These are phyloP conservation scores for Ophonus ardosiacus DNA, from an alignment of 2,888 invertebrate genomes.

Conservation along the genomic window DNA sequence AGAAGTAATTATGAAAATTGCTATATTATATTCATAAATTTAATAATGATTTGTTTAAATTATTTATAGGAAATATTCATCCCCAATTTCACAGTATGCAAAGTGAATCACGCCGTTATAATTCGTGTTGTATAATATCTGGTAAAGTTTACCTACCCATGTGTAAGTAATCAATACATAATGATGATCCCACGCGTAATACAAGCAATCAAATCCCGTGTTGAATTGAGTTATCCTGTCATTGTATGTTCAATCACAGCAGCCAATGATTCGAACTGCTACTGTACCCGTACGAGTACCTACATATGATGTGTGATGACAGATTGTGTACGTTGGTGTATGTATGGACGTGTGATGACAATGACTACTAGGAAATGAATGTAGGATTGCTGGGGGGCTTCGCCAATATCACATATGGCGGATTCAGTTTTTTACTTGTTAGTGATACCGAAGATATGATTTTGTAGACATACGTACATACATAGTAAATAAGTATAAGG, in stretches of 20 bases:
- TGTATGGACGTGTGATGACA: constrained; percentile 5
- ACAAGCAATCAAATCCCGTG: constrained; percentile 39
- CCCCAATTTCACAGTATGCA: background rate
- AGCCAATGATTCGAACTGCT: background rate
- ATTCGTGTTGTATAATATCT: background rate
- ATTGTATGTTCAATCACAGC: constrained; percentile 56
- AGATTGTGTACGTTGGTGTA: background rate
- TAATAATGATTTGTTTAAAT: no score
- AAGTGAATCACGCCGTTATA: constrained; percentile 1
- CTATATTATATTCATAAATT: no score
- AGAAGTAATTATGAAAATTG: no score
- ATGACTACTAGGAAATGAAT: constrained; percentile 44
- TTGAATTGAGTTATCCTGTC: constrained; percentile 54
- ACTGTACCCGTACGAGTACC: background rate
- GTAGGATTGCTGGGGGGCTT: background rate
- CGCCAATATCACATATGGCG: background rate
- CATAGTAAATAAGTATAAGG: no score
- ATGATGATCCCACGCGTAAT: constrained; percentile 50
- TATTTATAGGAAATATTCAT: no score
- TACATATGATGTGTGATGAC: constrained; percentile 2
- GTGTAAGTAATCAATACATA: constrained; percentile 57
- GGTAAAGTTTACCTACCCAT: constrained; percentile 23
- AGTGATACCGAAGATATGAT: background rate
- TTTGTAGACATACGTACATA: no score
- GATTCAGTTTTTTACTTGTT: background rate